Evolutionary conservation across 2,888 invertebrate species (phyloP), one percentile per base, ranked within the genome.

Genomic region (Macrosiphum euphorbiae): DNA sequence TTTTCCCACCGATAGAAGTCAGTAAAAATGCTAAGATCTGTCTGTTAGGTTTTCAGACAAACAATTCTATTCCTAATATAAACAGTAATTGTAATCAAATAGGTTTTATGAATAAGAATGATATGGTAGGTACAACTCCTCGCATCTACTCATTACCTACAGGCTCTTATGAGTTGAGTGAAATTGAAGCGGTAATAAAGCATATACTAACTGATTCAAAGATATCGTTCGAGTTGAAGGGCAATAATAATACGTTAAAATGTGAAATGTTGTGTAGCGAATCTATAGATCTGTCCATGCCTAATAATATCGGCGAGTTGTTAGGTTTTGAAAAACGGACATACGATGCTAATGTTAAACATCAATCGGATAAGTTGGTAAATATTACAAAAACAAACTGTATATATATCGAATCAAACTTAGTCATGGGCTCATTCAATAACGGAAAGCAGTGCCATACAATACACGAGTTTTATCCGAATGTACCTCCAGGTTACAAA

Each of bases 401-500:
- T 50, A 91, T 91, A 84, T 41, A 84, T 11, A 95, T 96, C 24
- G 16, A 52, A 16, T 52, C 52, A 52, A 52, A 52, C 52, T 16
- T 52, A 52, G 28, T 58, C 8, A 3, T 94, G 13, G 95, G 13
- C 13, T 41, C 41, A 41, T 41, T 41, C 41, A 41, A 41, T 41
- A 41, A 41, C 41, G 41, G 41, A 41, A 41, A n/a, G n/a, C n/a
- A n/a, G n/a, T n/a, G n/a, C n/a, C n/a, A n/a, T n/a, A n/a, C n/a
- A n/a, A n/a, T n/a, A 52, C 52, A 52, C 52, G 52, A 52, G 95
- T 95, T 96, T 95, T 95, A 95, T 28, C 95, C 95, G 13, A 94
- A 95, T 84, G 95, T 95, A 16, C 95, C 95, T 47, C 95, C 95
- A 28, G 95, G 95, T 16, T 95, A 95, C 95, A 95, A 95, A 95